A percentile compares a stretch with the other conserved stretches of the same genome.
These are phyloP conservation scores for Piliocolobus tephrosceles DNA, from an alignment of 2,113 vertebrate genomes.

Conservation along the genomic window DNA sequence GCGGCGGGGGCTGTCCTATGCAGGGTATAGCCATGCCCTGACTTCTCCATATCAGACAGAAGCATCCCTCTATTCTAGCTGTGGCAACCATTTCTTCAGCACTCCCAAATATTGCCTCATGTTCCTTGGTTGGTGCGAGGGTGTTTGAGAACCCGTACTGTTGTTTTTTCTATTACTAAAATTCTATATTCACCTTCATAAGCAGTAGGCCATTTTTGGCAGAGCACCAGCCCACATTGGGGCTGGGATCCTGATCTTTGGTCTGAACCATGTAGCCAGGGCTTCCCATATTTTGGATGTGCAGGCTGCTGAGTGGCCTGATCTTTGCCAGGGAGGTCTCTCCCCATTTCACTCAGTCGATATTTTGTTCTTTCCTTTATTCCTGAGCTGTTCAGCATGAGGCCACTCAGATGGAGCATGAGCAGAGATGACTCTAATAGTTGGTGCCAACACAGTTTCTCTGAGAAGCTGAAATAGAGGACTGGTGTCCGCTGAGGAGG, in stretches of 20 bases:
- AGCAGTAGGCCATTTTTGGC: background rate
- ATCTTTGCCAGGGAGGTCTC: rapidly evolving
- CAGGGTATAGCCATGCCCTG: background rate
- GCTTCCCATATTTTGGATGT: rapidly evolving
- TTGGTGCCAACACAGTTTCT: background rate
- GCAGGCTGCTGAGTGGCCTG: rapidly evolving
- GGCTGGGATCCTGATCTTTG: rapidly evolving
- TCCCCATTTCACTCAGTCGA: rapidly evolving
- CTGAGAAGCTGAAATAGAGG: background rate
- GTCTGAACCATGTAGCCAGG: rapidly evolving
- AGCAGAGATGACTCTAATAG: background rate
- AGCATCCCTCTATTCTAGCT: rapidly evolving
- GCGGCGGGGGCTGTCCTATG: rapidly evolving
- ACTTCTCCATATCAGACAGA: background rate
- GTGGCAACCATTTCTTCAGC: no score
- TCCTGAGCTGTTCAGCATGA: background rate
- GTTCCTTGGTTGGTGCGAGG: background rate
- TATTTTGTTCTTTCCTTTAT: background rate
- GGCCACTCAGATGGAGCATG: no score
- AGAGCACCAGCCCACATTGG: background rate
- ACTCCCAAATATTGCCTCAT: background rate
- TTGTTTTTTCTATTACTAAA: rapidly evolving
- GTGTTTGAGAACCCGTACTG: background rate
- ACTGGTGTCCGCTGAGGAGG: rapidly evolving
- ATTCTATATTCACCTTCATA: no score